Base-by-base conservation (phyloP, 2,113 vertebrate species). In the Noturus placidus region DNA sequence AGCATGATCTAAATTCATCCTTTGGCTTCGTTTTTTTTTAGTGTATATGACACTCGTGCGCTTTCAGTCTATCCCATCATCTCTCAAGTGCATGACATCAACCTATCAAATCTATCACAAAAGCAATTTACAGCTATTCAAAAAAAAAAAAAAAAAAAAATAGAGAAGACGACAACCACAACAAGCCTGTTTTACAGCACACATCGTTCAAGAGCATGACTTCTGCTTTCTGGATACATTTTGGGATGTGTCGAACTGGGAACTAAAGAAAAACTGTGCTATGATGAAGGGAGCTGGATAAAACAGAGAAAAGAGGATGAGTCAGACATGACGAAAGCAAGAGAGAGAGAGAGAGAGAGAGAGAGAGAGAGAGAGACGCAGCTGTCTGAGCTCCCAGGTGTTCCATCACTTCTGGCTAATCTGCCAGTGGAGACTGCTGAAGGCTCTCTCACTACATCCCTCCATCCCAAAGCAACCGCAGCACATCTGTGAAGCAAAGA, bases 401-500 rank as follows among this genome's bases (percentile, higher is more conserved):
- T 83, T 30, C 72, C 76, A 59, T 88, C 82, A 42, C 80, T 78
- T 83, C 76, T 67, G 79, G 79, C 84, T 89, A 86, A 89, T 90
- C 83, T 88, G 85, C 89, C 87, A 91, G 81, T 89, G 83, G 87
- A 92, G 77, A 87, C 70, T 70, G 81, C 54, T 86, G 87, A 76
- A 84, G 85, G 46, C 85, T 83, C 30, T 30, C 76, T 56, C 74
- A 54, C 33, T 63, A 42, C 63, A 76, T 74, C 42, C 87, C 35
- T 56, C 13, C 13, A 54, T 56, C 89, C 85, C 67, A 83, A 10
- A 59, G 84, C 57, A 83, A 89, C 83, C 20, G 42, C 56, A 74
- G 84, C 79, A 80, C 35, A 57, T 90, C 90, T 93, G 92, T n/a
- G 61, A 87, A 87, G 83, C 9, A 63, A 63, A 89, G 90, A 93